phyloP scores from a whole-genome alignment of 2,888 invertebrate genomes.

The Eulithis testata region DNA sequence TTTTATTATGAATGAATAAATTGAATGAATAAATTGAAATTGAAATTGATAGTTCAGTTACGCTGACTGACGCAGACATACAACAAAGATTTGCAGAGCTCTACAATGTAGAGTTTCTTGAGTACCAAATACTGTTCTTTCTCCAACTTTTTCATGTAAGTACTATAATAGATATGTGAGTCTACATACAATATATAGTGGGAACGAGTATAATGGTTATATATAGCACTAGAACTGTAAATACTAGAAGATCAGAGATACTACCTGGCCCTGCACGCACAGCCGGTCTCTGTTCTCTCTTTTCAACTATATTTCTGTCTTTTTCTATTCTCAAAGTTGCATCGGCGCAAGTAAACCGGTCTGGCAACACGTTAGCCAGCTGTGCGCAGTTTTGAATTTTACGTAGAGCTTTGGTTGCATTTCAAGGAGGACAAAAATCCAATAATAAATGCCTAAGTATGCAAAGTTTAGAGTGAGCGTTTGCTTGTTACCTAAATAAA shows the following conservation, averaged over 20 bases:
- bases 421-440: neutral
- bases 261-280: slow-evolving; percentile 61
- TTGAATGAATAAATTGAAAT: too few relatives aligned
- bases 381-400: slow-evolving; percentile 30
- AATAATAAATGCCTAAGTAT: too few relatives aligned
- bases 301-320: slow-evolving; percentile 43
- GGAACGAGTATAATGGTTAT: neutral
- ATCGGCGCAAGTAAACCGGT: slow-evolving; percentile 50
- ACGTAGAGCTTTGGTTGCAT: slow-evolving; percentile 7
- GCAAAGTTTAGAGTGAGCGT: too few relatives aligned
- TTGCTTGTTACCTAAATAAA: too few relatives aligned
- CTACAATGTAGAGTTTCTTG: too few relatives aligned
- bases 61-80: too few relatives aligned
- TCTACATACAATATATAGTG: neutral
- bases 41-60: too few relatives aligned
- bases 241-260: neutral
- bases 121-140: too few relatives aligned
- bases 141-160: too few relatives aligned
- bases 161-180: neutral
- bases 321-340: slow-evolving; percentile 52
- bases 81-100: too few relatives aligned
- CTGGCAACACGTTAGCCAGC: slow-evolving; percentile 32
- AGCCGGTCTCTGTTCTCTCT: slow-evolving; percentile 60
- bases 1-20: too few relatives aligned
- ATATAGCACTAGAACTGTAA: neutral